Base-by-base conservation (phyloP, 2,888 invertebrate genomes). In the Ornithoptera priamus region DNA sequence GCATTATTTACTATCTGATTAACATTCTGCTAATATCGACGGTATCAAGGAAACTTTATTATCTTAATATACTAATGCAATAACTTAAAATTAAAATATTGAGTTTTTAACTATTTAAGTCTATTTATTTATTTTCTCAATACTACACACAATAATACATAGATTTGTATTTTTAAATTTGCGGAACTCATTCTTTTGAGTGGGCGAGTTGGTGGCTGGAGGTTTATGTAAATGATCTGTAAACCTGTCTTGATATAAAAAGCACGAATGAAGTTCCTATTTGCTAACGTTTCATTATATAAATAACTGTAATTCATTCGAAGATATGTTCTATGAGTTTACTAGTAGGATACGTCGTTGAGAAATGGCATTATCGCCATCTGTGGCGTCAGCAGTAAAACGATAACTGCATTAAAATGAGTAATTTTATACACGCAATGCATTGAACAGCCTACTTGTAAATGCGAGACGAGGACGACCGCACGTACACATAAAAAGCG, bases 101-200 rank as follows among this genome's bases (percentile, higher is more conserved):
- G 3, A 3, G 3, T 30, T 30, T 4, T 30, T 30, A 30, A 30
- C 30, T 30, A 30, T 30, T 30, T 30, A 30, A 30, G 30, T 30
- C 30, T 30, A 3, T 30, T 30, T 46, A 46, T 46, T 46, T 46
- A 46, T 10, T 46, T 15, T 4, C 46, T 4, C 1, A 46, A 46
- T 15, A 46, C 15, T 46, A n/a, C n/a, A n/a, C n/a, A n/a, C n/a
- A n/a, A n/a, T n/a, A 12, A 46, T 46, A 15, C 46, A 15, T 12
- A 12, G 4, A 46, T 70, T 53, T 57, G 63, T 57, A 18, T 60
- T 61, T 70, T 72, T 74, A 78, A 78, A 75, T 82, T 83, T 80
- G 78, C 85, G 85, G 86, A 87, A 86, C 78, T 80, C 76, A 76
- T 74, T 78, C 70, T 72, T 71, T 68, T 71, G 70, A 73, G 77